phyloP scores from a whole-genome alignment of 1,140 invertebrate genomes.

The Plodia interpunctella region DNA sequence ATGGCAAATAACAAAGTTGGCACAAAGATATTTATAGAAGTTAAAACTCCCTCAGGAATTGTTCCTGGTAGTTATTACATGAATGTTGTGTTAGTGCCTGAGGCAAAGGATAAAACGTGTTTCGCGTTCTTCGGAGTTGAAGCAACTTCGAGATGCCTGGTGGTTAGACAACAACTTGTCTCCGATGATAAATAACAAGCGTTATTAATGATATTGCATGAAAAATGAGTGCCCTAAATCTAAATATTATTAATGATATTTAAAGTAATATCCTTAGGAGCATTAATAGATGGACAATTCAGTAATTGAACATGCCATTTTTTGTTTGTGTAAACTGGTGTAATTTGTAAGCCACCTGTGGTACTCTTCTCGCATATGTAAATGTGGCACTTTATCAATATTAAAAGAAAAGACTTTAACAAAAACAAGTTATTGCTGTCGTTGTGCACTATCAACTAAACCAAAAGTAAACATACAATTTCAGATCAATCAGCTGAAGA shows the following conservation, averaged over 20 bases:
- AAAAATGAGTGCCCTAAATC: not conserved
- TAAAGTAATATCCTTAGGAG: too few species aligned
- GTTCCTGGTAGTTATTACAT: not conserved
- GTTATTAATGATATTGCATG: not conserved
- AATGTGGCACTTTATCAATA: too few species aligned
- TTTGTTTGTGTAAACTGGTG: too few species aligned
- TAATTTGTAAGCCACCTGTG: too few species aligned
- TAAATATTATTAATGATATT: not conserved
- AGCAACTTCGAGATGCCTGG: not conserved
- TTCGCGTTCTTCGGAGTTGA: not conserved
- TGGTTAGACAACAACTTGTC: slow-evolving; percentile 1
- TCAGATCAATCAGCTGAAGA: too few species aligned
- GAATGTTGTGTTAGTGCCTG: not conserved
- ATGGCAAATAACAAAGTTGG: slow-evolving; percentile 1
- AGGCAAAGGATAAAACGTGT: slow-evolving; percentile 3
- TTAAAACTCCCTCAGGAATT: not conserved
- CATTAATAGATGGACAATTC: too few species aligned
- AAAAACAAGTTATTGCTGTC: too few species aligned
- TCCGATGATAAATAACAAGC: not conserved
- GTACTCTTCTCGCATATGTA: too few species aligned
- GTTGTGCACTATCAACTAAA: too few species aligned
- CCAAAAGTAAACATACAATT: too few species aligned
- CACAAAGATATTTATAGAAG: slow-evolving; percentile 3
- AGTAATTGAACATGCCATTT: too few species aligned
- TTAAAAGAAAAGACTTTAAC: too few species aligned